phyloP scores from a whole-genome alignment of 2,113 vertebrate genomes.

The Pseudorectes ferrugineus region DNA sequence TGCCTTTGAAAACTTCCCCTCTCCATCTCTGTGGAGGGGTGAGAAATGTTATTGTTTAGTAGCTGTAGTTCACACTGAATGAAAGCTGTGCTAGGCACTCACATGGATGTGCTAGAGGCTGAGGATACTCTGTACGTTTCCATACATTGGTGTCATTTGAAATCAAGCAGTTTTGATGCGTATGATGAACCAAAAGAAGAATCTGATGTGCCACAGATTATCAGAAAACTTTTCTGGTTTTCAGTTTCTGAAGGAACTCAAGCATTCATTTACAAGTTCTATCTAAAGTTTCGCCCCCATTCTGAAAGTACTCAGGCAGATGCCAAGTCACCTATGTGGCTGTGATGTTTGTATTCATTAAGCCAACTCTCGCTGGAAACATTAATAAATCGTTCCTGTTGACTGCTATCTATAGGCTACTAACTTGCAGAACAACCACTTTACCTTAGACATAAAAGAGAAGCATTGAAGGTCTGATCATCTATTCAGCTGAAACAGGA shows the following conservation, averaged over 20 bases:
- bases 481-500: neutral
- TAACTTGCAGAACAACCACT: conserved; percentile 10
- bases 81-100: neutral
- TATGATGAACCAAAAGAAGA: neutral
- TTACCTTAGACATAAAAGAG: neutral
- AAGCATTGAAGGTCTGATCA: neutral
- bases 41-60: neutral
- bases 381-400: conserved; percentile 44
- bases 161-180: neutral
- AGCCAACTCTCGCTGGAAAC: neutral
- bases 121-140: neutral
- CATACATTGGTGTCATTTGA: neutral
- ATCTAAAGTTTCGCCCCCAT: neutral
- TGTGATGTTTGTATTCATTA: neutral
- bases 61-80: neutral
- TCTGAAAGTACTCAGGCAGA: neutral
- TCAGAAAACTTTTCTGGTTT: neutral
- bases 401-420: neutral
- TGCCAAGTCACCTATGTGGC: neutral
- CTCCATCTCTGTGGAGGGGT: neutral
- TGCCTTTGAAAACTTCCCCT: neutral
- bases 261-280: conserved; percentile 7
- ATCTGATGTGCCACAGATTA: neutral
- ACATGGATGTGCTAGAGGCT: neutral
- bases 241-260: neutral